Evolutionary conservation across 1,140 invertebrate genomes (phyloP), one percentile per base, ranked within the genome.

Genomic region (Globodera ellingtonae): DNA sequence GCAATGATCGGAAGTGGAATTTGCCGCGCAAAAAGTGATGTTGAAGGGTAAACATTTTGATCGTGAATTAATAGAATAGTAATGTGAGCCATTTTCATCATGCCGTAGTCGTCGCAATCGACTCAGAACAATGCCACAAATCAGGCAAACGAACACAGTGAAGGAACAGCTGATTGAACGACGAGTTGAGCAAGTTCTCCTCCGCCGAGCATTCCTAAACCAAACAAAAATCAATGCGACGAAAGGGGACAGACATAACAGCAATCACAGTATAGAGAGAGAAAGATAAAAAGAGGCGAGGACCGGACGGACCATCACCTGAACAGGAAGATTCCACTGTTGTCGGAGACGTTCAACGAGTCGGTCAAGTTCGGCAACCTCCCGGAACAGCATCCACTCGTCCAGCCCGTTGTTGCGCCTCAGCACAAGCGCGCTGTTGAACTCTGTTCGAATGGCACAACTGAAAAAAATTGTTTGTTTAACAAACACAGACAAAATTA

Each of bases 311-410:
- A 4, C 50, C 10, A 13, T 3, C 15, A 59, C 78, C 47, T 65
- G 66, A 13, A 81, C 50, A 72, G 59, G 56, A 9, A 81, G 10
- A 46, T 81, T 50, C 80, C 80, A 81, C 35, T 83, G 71, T 18
- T 72, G 18, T n/a, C 66, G 50, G 15, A 82, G 62, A 15, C 47
- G 62, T 15, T 44, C 24, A 46, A 81, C 69, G 18, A 81, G 46
- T 10, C 80, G 56, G 6, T 73, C 74, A 15, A 84, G 78, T 82
- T 83, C 82, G 4, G 56, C 65, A 48, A 56, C 44, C 52, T 79
- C 72, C 35, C 83, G 70, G 24, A 84, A 75, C 8, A 83, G 80
- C 52, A 84, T n/a, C 62, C 71, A 81, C 56, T 83, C 83, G 62
- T 71, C 35, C 46, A 78, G 67, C 15, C 59, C 59, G n/a, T 77